Evolutionary conservation across 2,888 invertebrate species (phyloP).

Genomic region (Agrotis exclamationis): DNA sequence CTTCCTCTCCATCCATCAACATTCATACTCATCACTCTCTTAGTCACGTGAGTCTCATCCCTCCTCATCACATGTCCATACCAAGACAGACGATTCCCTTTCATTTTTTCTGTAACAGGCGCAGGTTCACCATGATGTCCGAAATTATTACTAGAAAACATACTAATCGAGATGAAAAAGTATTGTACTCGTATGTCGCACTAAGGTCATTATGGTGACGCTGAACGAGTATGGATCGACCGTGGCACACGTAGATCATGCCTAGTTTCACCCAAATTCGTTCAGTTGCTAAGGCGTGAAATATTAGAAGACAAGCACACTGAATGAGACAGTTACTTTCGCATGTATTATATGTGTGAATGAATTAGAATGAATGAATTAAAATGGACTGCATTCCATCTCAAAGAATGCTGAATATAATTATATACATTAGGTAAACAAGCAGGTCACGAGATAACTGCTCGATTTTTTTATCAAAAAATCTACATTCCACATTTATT

Average conservation of each 20-base stretch:
- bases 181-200: not conserved
- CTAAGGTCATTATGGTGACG: not conserved
- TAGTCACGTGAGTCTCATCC: no score
- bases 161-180: not conserved
- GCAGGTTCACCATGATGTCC: not conserved
- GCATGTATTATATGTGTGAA: not conserved
- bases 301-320: not conserved
- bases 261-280: not conserved
- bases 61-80: no score
- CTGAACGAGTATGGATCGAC: not conserved
- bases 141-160: not conserved
- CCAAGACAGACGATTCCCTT: no score
- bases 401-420: slow-evolving; percentile 25
- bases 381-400: slow-evolving; percentile 10
- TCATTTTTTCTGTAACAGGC: no score
- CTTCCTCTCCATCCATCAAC: no score
- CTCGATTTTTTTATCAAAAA: not conserved
- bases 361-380: slow-evolving; percentile 19
- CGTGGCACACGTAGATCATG: no score
- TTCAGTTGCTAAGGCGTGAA: not conserved
- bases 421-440: not conserved
- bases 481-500: slow-evolving; percentile 8
- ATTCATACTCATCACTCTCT: no score
- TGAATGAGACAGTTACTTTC: not conserved
- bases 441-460: slow-evolving; percentile 26